Percentiles rank a stretch among this genome's conserved stretches.
phyloP scores from a whole-genome alignment of 2,888 invertebrate species.

The Conus canariensis region DNA sequence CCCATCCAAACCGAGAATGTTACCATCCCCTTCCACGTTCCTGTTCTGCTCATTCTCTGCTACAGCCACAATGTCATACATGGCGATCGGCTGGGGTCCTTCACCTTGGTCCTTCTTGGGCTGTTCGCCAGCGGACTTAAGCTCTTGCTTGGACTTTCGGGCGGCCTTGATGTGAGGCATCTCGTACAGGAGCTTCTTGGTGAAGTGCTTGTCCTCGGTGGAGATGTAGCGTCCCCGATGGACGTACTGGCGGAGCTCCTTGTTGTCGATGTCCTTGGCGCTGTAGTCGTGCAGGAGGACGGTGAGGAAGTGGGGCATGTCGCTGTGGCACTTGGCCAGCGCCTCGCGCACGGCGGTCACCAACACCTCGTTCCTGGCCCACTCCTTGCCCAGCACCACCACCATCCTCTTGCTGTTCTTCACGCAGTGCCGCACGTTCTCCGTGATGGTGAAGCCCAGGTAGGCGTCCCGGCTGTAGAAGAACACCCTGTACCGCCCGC shows the following conservation, averaged over 20 bases:
- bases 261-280: conserved; percentile 25
- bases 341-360: conserved; percentile 7
- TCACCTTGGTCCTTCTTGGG: background rate
- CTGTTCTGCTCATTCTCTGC: background rate
- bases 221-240: conserved; percentile 22
- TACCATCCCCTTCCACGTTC: too few relatives aligned
- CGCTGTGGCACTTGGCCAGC: conserved; percentile 32
- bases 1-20: background rate
- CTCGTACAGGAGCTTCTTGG: conserved; percentile 41
- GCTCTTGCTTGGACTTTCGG: background rate
- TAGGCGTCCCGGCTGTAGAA: conserved; percentile 40
- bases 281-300: conserved; percentile 6
- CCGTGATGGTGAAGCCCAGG: conserved; percentile 23
- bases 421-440: conserved; percentile 37
- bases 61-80: conserved; percentile 14
- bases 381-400: conserved; percentile 26
- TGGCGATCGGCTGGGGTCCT: background rate
- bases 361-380: conserved; percentile 17
- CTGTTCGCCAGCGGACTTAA: background rate
- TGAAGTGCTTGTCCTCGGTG: conserved; percentile 40
- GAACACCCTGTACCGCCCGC: conserved; percentile 27
- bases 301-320: conserved; percentile 34
- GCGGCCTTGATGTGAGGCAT: conserved; percentile 30
- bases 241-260: conserved; percentile 33
- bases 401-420: conserved; percentile 40